These are phyloP conservation scores for Drosophila cracens DNA, from an alignment of 2,888 invertebrate species.

Conservation along the genomic window DNA sequence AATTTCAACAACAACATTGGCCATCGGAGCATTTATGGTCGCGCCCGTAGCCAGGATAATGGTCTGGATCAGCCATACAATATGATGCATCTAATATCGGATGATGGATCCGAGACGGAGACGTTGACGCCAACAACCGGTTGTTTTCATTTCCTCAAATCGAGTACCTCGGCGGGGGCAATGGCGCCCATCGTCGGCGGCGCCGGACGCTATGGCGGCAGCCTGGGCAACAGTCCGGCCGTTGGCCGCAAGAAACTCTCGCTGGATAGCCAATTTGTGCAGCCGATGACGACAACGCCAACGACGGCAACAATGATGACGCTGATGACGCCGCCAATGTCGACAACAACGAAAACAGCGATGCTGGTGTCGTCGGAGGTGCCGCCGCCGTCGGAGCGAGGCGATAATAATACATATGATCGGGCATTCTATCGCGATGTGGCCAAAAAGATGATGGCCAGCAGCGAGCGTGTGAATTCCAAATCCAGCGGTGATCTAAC, in stretches of 20 bases:
- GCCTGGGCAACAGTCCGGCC: slow-evolving; percentile 81
- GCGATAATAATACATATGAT: slow-evolving; percentile 84
- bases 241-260: slow-evolving; percentile 83
- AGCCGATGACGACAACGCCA: slow-evolving; percentile 3
- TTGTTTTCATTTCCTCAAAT: slow-evolving; percentile 81
- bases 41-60: slow-evolving; percentile 82
- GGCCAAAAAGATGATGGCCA: slow-evolving; percentile 79
- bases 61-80: slow-evolving; percentile 74
- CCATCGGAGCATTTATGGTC: slow-evolving; percentile 44
- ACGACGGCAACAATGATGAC: slow-evolving; percentile 18
- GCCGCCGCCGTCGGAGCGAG: slow-evolving; percentile 24
- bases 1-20: neutral
- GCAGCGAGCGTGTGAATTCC: slow-evolving; percentile 81
- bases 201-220: slow-evolving; percentile 60
- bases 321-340: slow-evolving; percentile 5
- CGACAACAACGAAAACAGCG: slow-evolving; percentile 7
- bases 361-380: slow-evolving; percentile 15
- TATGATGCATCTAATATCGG: slow-evolving; percentile 34
- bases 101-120: slow-evolving; percentile 74
- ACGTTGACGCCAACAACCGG: slow-evolving; percentile 73
- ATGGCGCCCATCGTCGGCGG: slow-evolving; percentile 1
- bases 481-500: slow-evolving; percentile 85
- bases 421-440: slow-evolving; percentile 84
- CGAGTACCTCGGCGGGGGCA: slow-evolving; percentile 18
- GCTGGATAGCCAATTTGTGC: slow-evolving; percentile 80